phyloP scores from a whole-genome alignment of 2,888 invertebrate species.

The Lysandra coridon region DNA sequence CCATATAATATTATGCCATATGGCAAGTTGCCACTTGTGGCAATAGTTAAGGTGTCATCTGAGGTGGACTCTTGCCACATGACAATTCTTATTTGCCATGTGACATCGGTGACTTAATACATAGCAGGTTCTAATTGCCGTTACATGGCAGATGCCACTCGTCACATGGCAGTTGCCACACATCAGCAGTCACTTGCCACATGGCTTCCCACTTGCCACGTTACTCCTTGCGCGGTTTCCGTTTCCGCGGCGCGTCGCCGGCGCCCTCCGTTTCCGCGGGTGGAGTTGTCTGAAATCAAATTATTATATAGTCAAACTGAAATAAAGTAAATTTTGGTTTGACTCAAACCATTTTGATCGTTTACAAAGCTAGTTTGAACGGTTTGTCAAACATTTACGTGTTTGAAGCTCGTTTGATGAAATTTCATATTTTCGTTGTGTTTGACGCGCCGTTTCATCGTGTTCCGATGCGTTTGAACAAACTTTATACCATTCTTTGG shows the following conservation, averaged over 20 bases:
- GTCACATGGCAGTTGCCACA: not conserved
- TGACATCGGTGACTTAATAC: not conserved
- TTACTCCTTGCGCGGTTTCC: slow-evolving; percentile 76
- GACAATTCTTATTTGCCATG: not conserved
- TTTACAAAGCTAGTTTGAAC: no score
- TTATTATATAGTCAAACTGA: not conserved
- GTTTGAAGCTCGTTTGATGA: no score
- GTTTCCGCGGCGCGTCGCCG: slow-evolving; percentile 72
- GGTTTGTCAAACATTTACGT: no score
- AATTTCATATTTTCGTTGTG: no score
- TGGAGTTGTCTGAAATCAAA: slow-evolving; percentile 49
- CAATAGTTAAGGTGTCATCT: not conserved
- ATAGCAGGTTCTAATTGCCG: not conserved
- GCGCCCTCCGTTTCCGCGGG: slow-evolving; percentile 60
- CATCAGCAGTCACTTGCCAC: not conserved
- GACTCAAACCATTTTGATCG: no score
- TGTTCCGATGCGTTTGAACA: no score
- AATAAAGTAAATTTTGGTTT: no score
- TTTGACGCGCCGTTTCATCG: no score
- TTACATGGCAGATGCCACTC: not conserved
- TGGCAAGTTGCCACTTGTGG: not conserved
- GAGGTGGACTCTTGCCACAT: not conserved
- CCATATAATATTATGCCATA: not conserved
- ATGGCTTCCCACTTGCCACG: slow-evolving; percentile 25
- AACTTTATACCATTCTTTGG: no score